Percentiles rank a stretch among this genome's conserved stretches.
Evolutionary conservation across 2,797 vertebrate species (phyloP).

Genomic region (Sebastiscus albofasciatus): DNA sequence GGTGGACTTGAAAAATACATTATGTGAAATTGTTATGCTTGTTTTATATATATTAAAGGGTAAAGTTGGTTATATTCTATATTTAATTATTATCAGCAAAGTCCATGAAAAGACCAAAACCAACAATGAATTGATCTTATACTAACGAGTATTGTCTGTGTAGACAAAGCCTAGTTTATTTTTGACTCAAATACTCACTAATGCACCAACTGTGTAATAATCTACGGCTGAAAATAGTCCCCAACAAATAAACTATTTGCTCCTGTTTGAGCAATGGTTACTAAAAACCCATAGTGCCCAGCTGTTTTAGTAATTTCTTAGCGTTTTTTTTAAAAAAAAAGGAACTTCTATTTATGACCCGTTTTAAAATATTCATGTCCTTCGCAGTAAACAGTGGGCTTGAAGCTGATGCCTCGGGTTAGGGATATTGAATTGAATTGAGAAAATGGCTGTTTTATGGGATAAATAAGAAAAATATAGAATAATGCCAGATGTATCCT

Average conservation of each 20-base stretch:
- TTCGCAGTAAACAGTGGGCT: not conserved
- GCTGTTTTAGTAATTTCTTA: not conserved
- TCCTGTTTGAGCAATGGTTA: not conserved
- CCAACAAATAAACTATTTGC: not conserved
- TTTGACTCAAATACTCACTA: not conserved
- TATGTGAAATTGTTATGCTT: not conserved
- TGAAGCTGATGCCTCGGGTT: not conserved
- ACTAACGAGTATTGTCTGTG: not conserved
- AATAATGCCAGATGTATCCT: not conserved
- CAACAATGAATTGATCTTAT: too few species aligned
- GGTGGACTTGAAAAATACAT: not conserved
- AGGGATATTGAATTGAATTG: not conserved
- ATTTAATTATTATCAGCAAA: not conserved
- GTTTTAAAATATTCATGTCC: not conserved
- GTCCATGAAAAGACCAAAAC: too few species aligned
- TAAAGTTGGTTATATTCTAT: not conserved
- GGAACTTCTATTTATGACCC: not conserved
- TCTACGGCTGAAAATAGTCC: not conserved
- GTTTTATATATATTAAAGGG: not conserved
- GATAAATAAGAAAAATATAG: not conserved
- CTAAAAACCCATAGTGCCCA: not conserved
- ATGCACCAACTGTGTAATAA: not conserved
- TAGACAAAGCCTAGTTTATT: not conserved
- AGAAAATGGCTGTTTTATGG: not conserved
- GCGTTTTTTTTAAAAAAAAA: not conserved